Evolutionary conservation across 1,140 invertebrate genomes (phyloP).

Genomic region (Drosophila santomea): DNA sequence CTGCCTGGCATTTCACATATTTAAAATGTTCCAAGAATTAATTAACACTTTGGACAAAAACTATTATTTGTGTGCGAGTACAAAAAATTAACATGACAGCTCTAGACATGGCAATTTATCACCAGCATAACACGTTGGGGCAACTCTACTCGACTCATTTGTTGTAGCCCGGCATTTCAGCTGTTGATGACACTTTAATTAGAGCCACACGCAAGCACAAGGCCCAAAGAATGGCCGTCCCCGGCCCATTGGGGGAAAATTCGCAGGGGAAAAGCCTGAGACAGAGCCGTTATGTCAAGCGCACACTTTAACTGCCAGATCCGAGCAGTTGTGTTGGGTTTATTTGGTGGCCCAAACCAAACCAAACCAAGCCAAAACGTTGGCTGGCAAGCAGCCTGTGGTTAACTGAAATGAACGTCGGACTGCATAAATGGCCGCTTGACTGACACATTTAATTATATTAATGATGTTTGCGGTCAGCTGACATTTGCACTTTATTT

Average conservation of each 20-base stretch:
- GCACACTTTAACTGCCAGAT: conserved; percentile 74
- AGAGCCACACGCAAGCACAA: conserved; percentile 81
- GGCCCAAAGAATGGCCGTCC: conserved; percentile 36
- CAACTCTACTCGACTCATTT: conserved; percentile 43
- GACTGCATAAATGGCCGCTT: conserved; percentile 80
- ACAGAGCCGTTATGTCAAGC: conserved; percentile 64
- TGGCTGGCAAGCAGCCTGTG: conserved; percentile 41
- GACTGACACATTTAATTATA: conserved; percentile 84
- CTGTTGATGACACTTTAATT: conserved; percentile 82
- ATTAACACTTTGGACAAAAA: conserved; percentile 80
- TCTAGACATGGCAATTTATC: conserved; percentile 82
- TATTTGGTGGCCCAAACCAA: conserved; percentile 29
- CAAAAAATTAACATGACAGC: conserved; percentile 81
- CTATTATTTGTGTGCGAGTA: conserved; percentile 75
- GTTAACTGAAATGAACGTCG: conserved; percentile 77
- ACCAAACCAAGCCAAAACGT: neutral
- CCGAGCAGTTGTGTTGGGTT: conserved; percentile 30
- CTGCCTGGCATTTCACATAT: conserved; percentile 45
- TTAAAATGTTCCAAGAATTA: conserved; percentile 77
- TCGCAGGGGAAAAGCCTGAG: conserved; percentile 36
- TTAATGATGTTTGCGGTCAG: conserved; percentile 84
- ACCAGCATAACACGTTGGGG: conserved; percentile 73
- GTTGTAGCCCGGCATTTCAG: conserved; percentile 45
- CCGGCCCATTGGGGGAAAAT: conserved; percentile 16
- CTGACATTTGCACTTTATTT: conserved; percentile 84